Conservation (phyloP, 64 coral and sea anemone species). For the Montipora capricornis region DNA sequence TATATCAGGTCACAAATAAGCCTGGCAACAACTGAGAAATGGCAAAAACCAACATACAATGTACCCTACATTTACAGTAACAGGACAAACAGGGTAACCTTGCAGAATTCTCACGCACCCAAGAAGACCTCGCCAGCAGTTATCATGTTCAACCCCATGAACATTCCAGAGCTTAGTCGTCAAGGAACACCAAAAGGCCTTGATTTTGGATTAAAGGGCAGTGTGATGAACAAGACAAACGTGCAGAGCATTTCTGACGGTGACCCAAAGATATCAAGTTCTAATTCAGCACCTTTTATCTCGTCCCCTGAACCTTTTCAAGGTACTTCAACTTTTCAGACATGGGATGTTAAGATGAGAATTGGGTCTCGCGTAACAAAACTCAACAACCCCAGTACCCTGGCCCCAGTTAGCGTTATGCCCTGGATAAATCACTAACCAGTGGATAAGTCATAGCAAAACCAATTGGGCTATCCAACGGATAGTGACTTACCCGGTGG, state of each 20-base stretch:
- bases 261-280: not conserved
- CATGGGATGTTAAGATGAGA: too few species aligned
- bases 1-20: slow-evolving; percentile 61
- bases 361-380: too few species aligned
- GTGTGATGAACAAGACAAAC: slow-evolving; percentile 42
- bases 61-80: slow-evolving; percentile 63
- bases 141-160: slow-evolving; percentile 79
- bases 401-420: too few species aligned
- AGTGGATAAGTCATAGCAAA: too few species aligned
- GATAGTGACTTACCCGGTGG: too few species aligned
- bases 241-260: slow-evolving; percentile 33
- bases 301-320: slow-evolving; percentile 4
- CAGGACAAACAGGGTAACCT: not conserved
- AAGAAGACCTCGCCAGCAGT: slow-evolving; percentile 66
- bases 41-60: slow-evolving; percentile 41
- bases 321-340: not conserved
- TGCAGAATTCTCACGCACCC: not conserved
- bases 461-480: too few species aligned
- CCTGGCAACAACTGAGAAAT: slow-evolving; percentile 13
- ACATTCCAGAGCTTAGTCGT: slow-evolving; percentile 55
- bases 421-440: too few species aligned
- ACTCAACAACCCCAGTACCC: too few species aligned
- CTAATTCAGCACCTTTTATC: slow-evolving; percentile 25
- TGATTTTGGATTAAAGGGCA: slow-evolving; percentile 39
- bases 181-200: slow-evolving; percentile 67